These are phyloP conservation scores for Cheirogaleus major DNA, from an alignment of 2,797 vertebrate genomes.

Conservation along the genomic window DNA sequence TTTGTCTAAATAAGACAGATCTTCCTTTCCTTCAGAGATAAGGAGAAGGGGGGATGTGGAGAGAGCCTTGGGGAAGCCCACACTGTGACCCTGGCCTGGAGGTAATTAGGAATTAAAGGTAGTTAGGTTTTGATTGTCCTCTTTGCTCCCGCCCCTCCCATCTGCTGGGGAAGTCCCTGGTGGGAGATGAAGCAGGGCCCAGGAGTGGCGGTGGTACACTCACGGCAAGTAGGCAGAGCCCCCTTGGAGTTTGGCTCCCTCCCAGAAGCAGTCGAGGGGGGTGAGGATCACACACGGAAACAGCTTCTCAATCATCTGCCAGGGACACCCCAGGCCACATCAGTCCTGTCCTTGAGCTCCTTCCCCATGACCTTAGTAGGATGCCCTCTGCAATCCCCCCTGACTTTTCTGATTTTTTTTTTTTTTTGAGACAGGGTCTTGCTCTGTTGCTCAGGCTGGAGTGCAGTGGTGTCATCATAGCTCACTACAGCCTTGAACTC, in stretches of 20 bases:
- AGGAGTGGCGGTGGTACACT: constrained; percentile 83
- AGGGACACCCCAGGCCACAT: constrained; percentile 39
- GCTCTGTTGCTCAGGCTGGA: neutral
- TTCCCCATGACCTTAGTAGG: neutral
- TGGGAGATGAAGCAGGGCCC: constrained; percentile 17
- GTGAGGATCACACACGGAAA: constrained; percentile 99
- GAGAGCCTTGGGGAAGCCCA: neutral
- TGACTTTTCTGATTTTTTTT: too few species aligned
- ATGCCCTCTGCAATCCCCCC: neutral
- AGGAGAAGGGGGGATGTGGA: neutral
- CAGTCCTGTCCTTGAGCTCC: neutral
- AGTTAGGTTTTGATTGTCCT: neutral
- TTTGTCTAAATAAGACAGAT: neutral
- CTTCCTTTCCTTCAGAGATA: neutral
- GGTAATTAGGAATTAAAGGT: neutral
- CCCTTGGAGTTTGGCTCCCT: constrained; percentile 98
- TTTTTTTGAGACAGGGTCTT: neutral
- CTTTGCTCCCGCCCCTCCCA: neutral
- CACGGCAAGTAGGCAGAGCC: constrained; percentile 98
- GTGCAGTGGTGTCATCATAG: neutral
- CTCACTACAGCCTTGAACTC: neutral
- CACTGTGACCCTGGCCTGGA: neutral
- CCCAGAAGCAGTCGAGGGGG: constrained; percentile 99
- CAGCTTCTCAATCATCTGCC: constrained; percentile 99
- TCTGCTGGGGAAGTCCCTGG: neutral